Base-by-base conservation (phyloP, 2,113 vertebrate genomes). In the Zeus faber region DNA sequence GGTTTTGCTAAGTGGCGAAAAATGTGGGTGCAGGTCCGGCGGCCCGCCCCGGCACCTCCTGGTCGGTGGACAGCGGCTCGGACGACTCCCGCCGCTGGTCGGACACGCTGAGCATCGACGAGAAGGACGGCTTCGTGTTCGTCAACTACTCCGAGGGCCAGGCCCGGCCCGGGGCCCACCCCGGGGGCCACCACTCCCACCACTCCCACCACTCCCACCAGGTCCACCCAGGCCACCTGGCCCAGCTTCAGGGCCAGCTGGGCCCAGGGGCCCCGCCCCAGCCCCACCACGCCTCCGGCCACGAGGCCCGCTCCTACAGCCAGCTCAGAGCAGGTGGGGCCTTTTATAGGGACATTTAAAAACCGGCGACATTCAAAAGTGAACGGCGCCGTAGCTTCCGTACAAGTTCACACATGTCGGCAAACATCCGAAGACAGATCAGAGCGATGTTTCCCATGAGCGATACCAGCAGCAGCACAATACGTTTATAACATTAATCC, bases 101-200 rank as follows among this genome's bases (percentile, higher is more conserved):
- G 0, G 96, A 97, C 84, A 92, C 93, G 2, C 93, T 99, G 58
- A 98, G 97, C 70, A 83, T 98, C 6, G 96, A 99, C 5, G 97
- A 99, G 86, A 99, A 98, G 47, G 97, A 99, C 0, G 96, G 97
- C 59, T 99, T 98, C 16, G 91, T 99, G 66, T 97, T 99, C 0
- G 94, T 99, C 2, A 99, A 97, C 85, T 99, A 99, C 69, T 98
- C 96, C 0, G 95, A 98, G 57, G 94, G 93, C 25, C 94, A 95
- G 78, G 57, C 79, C 5, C 92, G 89, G 76, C 52, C 87, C 81
- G 26, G 70, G 86, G 87, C 23, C 70, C 67, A 50, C 84, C 87
- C 76, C 73, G 23, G 22, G 4, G 62, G 48, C 6, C 53, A 26
- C 17, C 16, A 44, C 25, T 79, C 29, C 22, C 50, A 37, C 18